These are phyloP conservation scores for Desmophyllum pertusum DNA, from an alignment of 92 coral and sea anemone genomes.

Conservation along the genomic window DNA sequence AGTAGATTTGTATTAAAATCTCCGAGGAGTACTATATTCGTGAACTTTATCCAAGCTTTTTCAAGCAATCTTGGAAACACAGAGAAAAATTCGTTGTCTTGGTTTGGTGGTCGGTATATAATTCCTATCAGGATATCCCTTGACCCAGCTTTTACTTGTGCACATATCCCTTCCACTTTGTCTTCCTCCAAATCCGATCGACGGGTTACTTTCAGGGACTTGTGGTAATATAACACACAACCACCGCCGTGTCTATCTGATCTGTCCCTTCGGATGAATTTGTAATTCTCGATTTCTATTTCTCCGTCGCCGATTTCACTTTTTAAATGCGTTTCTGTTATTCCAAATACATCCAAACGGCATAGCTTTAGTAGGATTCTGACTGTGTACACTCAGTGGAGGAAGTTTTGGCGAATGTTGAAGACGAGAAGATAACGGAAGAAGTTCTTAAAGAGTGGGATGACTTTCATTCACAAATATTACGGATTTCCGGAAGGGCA, in stretches of 20 bases:
- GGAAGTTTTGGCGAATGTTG: not conserved
- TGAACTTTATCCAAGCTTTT: constrained; percentile 16
- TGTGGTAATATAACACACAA: not conserved
- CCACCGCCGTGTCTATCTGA: constrained; percentile 16
- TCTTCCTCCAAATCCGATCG: constrained; percentile 15
- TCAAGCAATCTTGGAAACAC: constrained; percentile 14
- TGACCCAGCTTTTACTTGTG: constrained; percentile 30
- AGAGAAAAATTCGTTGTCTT: constrained; percentile 10
- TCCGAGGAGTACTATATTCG: constrained; percentile 24
- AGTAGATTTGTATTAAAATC: constrained; percentile 28
- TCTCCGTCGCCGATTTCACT: not conserved
- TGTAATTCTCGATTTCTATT: not conserved
- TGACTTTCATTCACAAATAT: not conserved
- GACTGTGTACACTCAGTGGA: constrained; percentile 1
- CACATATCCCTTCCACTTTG: constrained; percentile 22
- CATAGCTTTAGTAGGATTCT: not conserved
- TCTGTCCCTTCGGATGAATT: constrained; percentile 11
- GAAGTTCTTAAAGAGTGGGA: constrained; percentile 2
- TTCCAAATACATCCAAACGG: no score
- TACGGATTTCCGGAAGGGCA: not conserved
- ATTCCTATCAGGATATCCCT: constrained; percentile 22
- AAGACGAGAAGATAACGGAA: not conserved
- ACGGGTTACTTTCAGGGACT: constrained; percentile 15
- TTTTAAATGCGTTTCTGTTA: not conserved
- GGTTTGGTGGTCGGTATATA: constrained; percentile 31